Base-by-base conservation (phyloP, 2,797 vertebrate genomes). In the Hippoglossus hippoglossus region DNA sequence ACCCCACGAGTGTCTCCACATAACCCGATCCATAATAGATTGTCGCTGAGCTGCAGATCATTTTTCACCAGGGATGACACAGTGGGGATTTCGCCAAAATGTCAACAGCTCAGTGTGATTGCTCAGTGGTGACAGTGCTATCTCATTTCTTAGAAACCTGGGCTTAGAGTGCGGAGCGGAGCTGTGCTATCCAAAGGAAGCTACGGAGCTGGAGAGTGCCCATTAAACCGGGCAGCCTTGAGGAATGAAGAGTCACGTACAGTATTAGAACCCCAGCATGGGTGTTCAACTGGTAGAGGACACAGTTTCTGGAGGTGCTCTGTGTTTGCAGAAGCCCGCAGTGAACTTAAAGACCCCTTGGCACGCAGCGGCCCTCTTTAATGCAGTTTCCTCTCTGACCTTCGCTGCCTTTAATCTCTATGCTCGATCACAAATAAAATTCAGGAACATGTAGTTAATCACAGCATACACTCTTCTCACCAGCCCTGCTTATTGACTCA, bases 21-120 rank as follows among this genome's bases (percentile, higher is more conserved):
- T 44, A 81, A 62, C 66, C 56, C 41, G 65, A 85, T 92, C 64
- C 77, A 91, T 91, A 85, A 92, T 92, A 83, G 85, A 92, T 88
- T 79, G 79, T 80, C 82, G 89, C 90, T 80, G 85, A 89, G 84
- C 80, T 79, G 69, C 68, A 68, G 77, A 88, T 88, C 49, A 80
- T 89, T 87, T 86, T 87, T 91, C 84, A 82, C 80, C 78, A 80
- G 71, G 67, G 74, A 83, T 83, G 76, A 82, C 89, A 80, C 88
- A 85, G 87, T 26, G 24, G 88, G 89, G 83, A 87, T 82, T 80
- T 36, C 84, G 66, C 87, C 72, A 70, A 90, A 93, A 92, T 93
- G 92, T 91, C 92, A 93, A 69, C 86, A 65, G 73, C 90, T 69
- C 86, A 53, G 84, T 79, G 79, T 85, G 90, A 89, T 77, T 80